These are phyloP conservation scores for Ctenoplectra terminalis DNA, from an alignment of 1,140 invertebrate genomes.

Conservation along the genomic window DNA sequence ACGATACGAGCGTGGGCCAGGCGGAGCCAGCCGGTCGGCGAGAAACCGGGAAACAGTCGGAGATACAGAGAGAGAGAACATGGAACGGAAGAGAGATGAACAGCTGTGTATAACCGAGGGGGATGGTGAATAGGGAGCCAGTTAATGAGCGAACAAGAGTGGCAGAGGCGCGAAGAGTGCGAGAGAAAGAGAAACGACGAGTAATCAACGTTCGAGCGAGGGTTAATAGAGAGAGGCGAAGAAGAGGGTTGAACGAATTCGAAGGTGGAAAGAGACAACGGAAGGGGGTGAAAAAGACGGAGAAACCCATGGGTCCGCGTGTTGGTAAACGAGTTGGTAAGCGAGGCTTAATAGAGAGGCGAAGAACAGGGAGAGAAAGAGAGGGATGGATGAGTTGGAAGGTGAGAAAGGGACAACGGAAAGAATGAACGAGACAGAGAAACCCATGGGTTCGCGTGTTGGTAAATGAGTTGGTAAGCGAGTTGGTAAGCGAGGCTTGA, in stretches of 20 bases:
- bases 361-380: neutral
- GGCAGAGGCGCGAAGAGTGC: neutral
- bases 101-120: neutral
- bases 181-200: neutral
- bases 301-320: neutral
- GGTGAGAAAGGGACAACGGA: neutral
- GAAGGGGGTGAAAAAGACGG: conserved; percentile 11
- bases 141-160: conserved; percentile 30
- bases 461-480: no score
- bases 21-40: neutral
- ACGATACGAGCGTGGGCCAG: neutral
- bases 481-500: no score
- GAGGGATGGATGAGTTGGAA: neutral
- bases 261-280: neutral
- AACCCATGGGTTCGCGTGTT: neutral
- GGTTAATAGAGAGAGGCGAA: conserved; percentile 24
- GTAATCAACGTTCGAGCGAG: conserved; percentile 25
- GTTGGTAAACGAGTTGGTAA: no score
- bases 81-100: neutral
- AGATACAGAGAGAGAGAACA: neutral
- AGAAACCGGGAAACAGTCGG: neutral
- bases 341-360: no score
- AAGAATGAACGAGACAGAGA: conserved; percentile 13
- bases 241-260: neutral
- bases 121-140: conserved; percentile 13